A percentile compares a stretch with the other conserved stretches of the same genome.
Evolutionary conservation across 2,888 invertebrate genomes (phyloP).

Genomic region (Blastobasis lacticolella): DNA sequence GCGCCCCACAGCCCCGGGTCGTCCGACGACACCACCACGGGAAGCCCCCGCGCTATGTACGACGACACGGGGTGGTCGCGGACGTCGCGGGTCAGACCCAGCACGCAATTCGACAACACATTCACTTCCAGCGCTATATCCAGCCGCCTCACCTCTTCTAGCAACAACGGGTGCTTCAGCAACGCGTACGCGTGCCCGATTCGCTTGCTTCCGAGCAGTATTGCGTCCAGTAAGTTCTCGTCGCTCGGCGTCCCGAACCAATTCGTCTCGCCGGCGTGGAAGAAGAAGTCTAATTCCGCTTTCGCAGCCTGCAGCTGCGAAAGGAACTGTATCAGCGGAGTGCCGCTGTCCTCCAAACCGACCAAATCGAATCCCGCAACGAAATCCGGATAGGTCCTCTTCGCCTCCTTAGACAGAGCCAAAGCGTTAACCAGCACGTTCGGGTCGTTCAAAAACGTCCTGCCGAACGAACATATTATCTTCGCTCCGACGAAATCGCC

Average conservation of each 20-base stretch:
- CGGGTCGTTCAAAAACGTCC: constrained; percentile 22
- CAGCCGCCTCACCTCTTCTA: constrained; percentile 69
- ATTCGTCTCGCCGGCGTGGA: constrained; percentile 88
- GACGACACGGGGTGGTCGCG: constrained; percentile 83
- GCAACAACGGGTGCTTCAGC: constrained; percentile 80
- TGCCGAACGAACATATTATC: constrained; percentile 78
- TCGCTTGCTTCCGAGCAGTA: constrained; percentile 81
- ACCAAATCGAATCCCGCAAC: constrained; percentile 87
- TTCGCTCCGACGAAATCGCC: constrained; percentile 80
- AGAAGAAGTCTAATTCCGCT: constrained; percentile 77
- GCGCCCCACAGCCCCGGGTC: constrained; percentile 87
- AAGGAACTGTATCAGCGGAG: constrained; percentile 76
- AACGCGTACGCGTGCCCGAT: constrained; percentile 87
- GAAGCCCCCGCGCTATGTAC: constrained; percentile 78
- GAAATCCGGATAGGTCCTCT: constrained; percentile 74
- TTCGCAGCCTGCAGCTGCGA: constrained; percentile 64
- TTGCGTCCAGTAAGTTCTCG: constrained; percentile 83
- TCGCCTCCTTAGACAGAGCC: constrained; percentile 60
- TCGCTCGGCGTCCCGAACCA: constrained; percentile 81
- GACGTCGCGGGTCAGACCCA: constrained; percentile 80
- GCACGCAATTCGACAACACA: constrained; percentile 85
- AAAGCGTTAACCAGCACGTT: constrained; percentile 46
- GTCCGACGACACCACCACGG: constrained; percentile 84
- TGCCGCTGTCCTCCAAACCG: constrained; percentile 83
- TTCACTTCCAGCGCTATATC: constrained; percentile 83